A percentile compares a stretch with the other conserved stretches of the same genome.
phyloP scores from a whole-genome alignment of 2,888 invertebrate species.

The Aphelenchoides bicaudatus region DNA sequence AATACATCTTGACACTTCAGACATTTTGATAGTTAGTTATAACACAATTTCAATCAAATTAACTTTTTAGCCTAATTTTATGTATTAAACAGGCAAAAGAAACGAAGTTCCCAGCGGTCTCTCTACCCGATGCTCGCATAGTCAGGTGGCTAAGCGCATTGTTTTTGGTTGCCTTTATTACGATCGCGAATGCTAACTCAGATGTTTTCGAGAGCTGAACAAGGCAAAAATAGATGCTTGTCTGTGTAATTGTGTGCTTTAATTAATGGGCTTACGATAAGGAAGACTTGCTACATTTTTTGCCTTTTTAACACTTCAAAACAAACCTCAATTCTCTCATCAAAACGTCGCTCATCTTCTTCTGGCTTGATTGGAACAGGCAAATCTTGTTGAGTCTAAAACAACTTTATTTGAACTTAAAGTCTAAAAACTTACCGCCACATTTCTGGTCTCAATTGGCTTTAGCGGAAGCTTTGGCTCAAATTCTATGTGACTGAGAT shows the following conservation, averaged over 20 bases:
- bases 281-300: not conserved
- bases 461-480: not conserved
- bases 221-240: not conserved
- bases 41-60: too few relatives aligned
- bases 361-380: not conserved
- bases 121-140: too few relatives aligned
- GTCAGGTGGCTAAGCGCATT: not conserved
- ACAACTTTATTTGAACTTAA: too few relatives aligned
- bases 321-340: conserved; percentile 11
- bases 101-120: too few relatives aligned
- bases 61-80: too few relatives aligned
- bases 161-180: not conserved
- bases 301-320: not conserved
- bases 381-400: too few relatives aligned
- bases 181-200: not conserved
- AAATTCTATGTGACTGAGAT: not conserved
- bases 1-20: too few relatives aligned
- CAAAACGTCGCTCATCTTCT: conserved; percentile 1
- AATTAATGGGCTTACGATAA: not conserved
- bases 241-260: not conserved
- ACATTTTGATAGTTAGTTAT: too few relatives aligned
- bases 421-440: too few relatives aligned
- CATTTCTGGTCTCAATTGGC: too few relatives aligned
- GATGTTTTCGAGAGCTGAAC: not conserved
- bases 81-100: too few relatives aligned